Base-by-base conservation (phyloP, 2,113 vertebrate genomes). In the Myxocyprinus asiaticus region DNA sequence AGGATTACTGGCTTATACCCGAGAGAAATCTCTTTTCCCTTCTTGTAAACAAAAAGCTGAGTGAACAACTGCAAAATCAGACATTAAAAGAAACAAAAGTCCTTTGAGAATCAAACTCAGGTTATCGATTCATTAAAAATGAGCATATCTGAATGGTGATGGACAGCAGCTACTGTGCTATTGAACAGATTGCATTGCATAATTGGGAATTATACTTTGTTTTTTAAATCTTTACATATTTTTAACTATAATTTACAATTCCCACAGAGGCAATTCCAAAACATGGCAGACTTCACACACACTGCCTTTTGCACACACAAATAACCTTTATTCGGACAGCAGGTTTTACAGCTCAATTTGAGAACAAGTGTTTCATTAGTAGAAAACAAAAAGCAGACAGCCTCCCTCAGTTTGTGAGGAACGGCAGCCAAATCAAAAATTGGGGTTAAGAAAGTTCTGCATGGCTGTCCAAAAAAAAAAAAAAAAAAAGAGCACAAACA, bases 361-460 rank as follows among this genome's bases (percentile, higher is more conserved):
- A 72, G 81, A 85, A 81, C 81, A 83, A 83, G 85, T 80, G 83
- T 83, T 87, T 87, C 80, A 87, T 87, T 83, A 87, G 72, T 63
- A 82, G 80, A 65, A 84, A 83, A 82, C 59, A 65, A 65, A 81
- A 83, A 81, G 81, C 83, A 86, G 83, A 81, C 76, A 79, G 53
- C 62, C 67, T 70, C 62, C 56, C 79, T 61, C 71, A 47, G 42
- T 76, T 71, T 82, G 71, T 9, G 59, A 43, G 62, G 53, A 79
- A 66, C 8, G 45, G 43, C 76, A 79, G 85, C 81, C 85, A 87
- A 82, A 78, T 58, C 47, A 72, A 72, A 67, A 81, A 81, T 78
- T 80, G 78, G 70, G 82, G 82, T 86, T 81, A 78, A 82, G 69
- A 63, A 66, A 80, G 66, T 50, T 77, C 65, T 67, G 71, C 42